phyloP scores from a whole-genome alignment of 2,888 invertebrate genomes.

The Dasysyrphus albostriatus region DNA sequence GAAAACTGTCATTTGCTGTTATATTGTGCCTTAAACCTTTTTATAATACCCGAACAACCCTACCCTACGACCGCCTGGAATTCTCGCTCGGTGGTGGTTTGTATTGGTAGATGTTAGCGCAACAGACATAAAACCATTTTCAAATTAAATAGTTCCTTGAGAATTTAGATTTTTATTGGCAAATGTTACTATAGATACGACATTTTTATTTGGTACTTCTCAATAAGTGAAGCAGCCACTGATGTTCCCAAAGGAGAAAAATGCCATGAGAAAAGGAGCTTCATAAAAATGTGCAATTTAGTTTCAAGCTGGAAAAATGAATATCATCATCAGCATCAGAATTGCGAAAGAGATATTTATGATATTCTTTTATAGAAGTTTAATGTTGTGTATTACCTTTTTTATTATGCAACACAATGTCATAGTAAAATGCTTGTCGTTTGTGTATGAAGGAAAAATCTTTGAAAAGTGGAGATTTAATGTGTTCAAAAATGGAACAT shows the following conservation, averaged over 20 bases:
- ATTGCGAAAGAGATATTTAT: conserved; percentile 3
- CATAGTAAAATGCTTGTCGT: neutral
- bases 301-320: neutral
- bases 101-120: neutral
- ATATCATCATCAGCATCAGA: neutral
- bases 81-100: neutral
- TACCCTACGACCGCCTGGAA: neutral
- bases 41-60: conserved; percentile 37
- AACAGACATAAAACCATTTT: conserved; percentile 31
- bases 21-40: conserved; percentile 49
- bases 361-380: conserved; percentile 8
- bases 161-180: conserved; percentile 7
- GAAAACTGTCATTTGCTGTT: conserved; percentile 36
- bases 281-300: conserved; percentile 29
- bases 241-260: neutral
- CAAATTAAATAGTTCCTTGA: conserved; percentile 28
- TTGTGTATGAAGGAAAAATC: neutral
- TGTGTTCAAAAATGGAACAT: neutral
- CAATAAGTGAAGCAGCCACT: conserved; percentile 25
- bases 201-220: conserved; percentile 31
- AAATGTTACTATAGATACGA: neutral
- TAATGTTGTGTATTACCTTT: neutral
- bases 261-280: neutral
- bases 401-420: neutral
- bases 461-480: neutral